These are phyloP conservation scores for Himalopsyche japonica DNA, from an alignment of 2,888 invertebrate genomes.

Conservation along the genomic window DNA sequence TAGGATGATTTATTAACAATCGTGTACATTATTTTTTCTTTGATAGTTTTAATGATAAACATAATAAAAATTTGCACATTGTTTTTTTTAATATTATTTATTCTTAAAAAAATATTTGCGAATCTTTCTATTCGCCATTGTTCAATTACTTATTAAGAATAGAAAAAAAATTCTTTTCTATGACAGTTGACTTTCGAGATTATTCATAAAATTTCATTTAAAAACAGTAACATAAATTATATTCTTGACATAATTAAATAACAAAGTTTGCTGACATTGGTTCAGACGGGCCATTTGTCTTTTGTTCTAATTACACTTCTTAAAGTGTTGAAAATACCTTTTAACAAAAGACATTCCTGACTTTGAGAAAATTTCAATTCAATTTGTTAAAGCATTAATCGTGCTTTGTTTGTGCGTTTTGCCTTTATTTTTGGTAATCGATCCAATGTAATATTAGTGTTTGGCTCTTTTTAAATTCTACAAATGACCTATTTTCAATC, in stretches of 20 bases:
- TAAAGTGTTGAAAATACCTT: background rate
- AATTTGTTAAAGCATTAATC: background rate
- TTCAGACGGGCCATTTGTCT: constrained; percentile 18
- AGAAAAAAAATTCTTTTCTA: no score
- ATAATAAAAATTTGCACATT: no score
- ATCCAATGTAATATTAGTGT: no score
- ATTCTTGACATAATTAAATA: constrained; percentile 18
- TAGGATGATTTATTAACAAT: no score
- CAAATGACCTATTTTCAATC: no score
- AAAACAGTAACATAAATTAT: constrained; percentile 23
- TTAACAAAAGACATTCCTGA: background rate
- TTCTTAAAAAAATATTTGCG: no score
- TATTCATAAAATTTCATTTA: constrained; percentile 11
- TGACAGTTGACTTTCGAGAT: background rate
- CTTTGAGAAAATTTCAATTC: background rate
- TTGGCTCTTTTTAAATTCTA: no score
- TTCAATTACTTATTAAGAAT: no score
- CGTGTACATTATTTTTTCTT: no score
- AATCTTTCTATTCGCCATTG: background rate
- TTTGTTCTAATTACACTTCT: constrained; percentile 9
- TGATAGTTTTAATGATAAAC: no score
- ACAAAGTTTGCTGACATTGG: constrained; percentile 21
- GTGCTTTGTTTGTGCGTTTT: background rate
- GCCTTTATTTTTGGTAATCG: background rate
- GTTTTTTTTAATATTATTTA: no score